Base-by-base conservation (phyloP, 1,140 invertebrate genomes). In the Teleogryllus occipitalis region DNA sequence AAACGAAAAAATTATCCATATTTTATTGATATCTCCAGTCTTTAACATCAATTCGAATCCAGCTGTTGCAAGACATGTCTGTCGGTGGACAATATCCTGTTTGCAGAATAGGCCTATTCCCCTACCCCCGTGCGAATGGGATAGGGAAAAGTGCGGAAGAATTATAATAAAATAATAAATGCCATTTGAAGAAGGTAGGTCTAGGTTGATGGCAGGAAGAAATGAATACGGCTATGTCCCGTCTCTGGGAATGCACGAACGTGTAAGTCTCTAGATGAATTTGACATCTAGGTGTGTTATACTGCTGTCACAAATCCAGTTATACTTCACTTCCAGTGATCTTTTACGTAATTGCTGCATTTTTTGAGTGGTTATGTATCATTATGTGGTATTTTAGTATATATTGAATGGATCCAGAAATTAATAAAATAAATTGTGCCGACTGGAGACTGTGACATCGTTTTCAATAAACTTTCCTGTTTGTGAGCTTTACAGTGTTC, bases 211-310 rank as follows among this genome's bases (percentile, higher is more conserved):
- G 78, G 78, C 65, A n/a, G 46, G 65, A 72, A 79, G 65, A 74
- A 79, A 74, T 79, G 78, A 83, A 79, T 85, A 83, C 81, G 85
- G 85, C 47, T 86, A 85, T 80, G 82, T 84, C 80, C 84, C 84
- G 39, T 82, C 82, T 75, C 78, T 84, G 39, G 75, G 27, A 76
- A 79, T 80, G 18, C 83, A 85, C 82, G 84, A 83, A 82, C 82
- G 81, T 82, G 85, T 86, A 83, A 86, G 85, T 85, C 73, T 76
- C 46, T 39, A 21, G 18, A 54, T 47, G 21, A 74, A 49, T 77
- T 80, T 75, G 76, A 73, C 76, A 18, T 76, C 49, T 77, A 72
- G 22, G 14, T 49, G 76, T 72, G 75, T 48, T 46, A 73, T 77
- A 46, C 49, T 49, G 14, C 48, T 54, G 8, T 54, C 48, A 22